Conservation (phyloP, 2,888 invertebrate species). For the Arctia plantaginis region DNA sequence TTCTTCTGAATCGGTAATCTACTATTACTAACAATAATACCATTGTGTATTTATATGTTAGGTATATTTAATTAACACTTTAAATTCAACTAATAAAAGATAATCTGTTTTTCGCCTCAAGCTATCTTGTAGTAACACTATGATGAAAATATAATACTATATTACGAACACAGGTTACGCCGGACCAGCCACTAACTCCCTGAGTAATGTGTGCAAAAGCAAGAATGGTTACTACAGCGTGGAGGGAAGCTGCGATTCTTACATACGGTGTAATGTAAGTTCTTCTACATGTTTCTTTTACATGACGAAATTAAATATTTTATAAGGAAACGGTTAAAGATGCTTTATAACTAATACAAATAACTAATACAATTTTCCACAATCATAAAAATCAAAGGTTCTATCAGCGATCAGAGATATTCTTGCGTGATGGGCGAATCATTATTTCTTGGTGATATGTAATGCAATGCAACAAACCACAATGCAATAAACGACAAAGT, state of each 20-base stretch:
- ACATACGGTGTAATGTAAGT: conserved; percentile 87
- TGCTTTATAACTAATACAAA: too few species aligned
- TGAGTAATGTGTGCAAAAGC: conserved; percentile 60
- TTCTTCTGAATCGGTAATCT: neutral
- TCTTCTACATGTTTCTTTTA: neutral
- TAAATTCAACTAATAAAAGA: neutral
- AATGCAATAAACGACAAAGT: neutral
- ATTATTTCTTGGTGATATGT: neutral
- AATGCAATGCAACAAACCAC: neutral
- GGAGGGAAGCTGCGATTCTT: conserved; percentile 89
- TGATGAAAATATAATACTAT: neutral
- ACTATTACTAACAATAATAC: neutral
- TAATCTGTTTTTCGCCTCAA: neutral
- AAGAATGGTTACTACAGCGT: conserved; percentile 88
- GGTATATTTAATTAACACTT: neutral
- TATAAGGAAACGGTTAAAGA: too few species aligned
- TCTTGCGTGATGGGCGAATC: neutral
- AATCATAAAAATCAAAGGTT: neutral
- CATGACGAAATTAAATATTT: neutral
- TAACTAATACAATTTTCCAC: neutral
- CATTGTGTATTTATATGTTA: too few species aligned
- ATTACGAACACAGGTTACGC: conserved; percentile 6
- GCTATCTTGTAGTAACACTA: neutral
- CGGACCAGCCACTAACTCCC: neutral
- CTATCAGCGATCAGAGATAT: too few species aligned